phyloP scores from a whole-genome alignment of 2,113 vertebrate genomes.

The Himantopus leucocephalus region DNA sequence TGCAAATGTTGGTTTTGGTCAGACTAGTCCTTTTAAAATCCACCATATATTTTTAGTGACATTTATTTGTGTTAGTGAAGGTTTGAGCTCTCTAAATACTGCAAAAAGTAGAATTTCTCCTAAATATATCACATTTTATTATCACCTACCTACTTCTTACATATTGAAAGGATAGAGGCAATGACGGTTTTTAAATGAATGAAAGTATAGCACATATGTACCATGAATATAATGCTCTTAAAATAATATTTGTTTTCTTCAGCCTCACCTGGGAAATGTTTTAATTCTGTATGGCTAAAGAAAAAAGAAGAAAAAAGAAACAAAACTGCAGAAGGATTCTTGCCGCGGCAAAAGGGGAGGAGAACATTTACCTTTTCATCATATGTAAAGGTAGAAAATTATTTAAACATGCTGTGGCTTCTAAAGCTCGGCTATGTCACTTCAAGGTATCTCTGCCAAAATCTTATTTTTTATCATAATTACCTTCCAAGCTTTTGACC shows the following conservation, averaged over 20 bases:
- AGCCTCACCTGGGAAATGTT: neutral
- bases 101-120: neutral
- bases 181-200: neutral
- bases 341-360: neutral
- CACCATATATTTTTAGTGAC: neutral
- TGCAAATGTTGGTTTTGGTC: neutral
- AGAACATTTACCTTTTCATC: neutral
- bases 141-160: neutral
- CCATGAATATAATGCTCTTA: neutral
- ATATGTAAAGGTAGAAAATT: neutral
- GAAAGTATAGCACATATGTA: neutral
- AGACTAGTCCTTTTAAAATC: neutral
- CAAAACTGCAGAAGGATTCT: neutral
- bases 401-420: neutral
- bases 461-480: neutral
- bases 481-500: neutral
- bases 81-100: neutral
- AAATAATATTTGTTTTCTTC: neutral
- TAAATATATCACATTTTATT: neutral
- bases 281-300: neutral
- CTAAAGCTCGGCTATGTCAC: neutral
- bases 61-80: neutral
- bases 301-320: neutral
- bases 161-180: neutral
- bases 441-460: neutral